These are phyloP conservation scores for Gila robusta DNA, from an alignment of 2,797 vertebrate genomes.

Conservation along the genomic window DNA sequence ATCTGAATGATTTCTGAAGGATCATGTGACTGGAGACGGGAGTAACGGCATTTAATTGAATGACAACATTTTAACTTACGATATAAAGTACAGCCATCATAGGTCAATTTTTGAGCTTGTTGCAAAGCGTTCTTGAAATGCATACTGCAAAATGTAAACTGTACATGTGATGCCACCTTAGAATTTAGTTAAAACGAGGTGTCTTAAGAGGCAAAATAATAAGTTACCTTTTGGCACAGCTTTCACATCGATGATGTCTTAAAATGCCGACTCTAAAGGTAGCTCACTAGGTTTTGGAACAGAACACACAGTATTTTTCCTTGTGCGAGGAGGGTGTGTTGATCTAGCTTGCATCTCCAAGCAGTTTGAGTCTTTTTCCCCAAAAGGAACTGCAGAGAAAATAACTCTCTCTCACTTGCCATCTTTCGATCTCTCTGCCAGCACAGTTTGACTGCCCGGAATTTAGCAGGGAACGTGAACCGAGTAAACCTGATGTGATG, in stretches of 20 bases:
- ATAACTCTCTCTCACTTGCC: slow-evolving; percentile 1
- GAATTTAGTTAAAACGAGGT: not conserved
- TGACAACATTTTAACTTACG: too few relatives aligned
- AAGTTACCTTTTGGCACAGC: not conserved
- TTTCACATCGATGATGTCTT: not conserved
- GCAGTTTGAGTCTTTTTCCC: slow-evolving; percentile 13
- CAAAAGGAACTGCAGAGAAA: slow-evolving; percentile 31
- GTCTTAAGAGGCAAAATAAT: not conserved
- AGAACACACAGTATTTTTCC: slow-evolving; percentile 1
- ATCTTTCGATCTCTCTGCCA: slow-evolving; percentile 27
- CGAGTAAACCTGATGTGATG: not conserved
- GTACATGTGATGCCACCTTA: not conserved
- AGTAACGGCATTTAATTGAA: not conserved
- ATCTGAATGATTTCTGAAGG: not conserved
- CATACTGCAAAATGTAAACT: not conserved
- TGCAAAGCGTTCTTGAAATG: not conserved
- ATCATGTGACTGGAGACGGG: not conserved
- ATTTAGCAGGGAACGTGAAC: slow-evolving; percentile 6
- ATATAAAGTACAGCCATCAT: not conserved
- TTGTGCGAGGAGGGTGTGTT: slow-evolving; percentile 1
- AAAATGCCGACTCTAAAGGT: not conserved
- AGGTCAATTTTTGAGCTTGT: not conserved
- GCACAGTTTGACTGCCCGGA: not conserved
- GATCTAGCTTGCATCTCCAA: slow-evolving; percentile 16
- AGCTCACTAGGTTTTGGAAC: slow-evolving; percentile 12